Evolutionary conservation across 2,113 vertebrate genomes (phyloP), one percentile per base, ranked within the genome.

Genomic region (Lepisosteus osseus): DNA sequence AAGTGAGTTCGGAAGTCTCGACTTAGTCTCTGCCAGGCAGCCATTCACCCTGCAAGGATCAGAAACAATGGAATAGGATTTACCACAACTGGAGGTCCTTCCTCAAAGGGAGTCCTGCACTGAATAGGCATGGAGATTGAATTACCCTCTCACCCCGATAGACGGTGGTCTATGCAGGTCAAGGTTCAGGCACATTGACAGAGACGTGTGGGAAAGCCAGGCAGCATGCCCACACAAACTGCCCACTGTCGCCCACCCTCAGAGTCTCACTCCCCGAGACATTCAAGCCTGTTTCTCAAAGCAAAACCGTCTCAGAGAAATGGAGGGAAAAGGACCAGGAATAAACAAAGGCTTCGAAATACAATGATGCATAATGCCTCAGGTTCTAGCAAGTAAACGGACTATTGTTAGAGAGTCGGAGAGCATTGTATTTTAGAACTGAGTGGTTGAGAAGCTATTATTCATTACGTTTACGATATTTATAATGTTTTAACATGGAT

Each of bases 1-100:
- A 90, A 91, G 86, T 86, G 87, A 86, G 84, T 87, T 86, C 83
- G 86, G 87, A 89, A 88, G 88, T 92, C 89, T 87, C 84, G 82
- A 82, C 80, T 82, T 74, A 82, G 85, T 86, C 81, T 83, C 80
- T 77, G 83, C 83, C 78, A 75, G 85, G 88, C 79, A 74, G 88
- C 83, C 84, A 77, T 78, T 84, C 86, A 82, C 79, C 83, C 87
- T 88, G 87, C 86, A 78, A 80, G 80, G 70, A 62, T 51, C 47
- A 51, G 47, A 81, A 82, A 93, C 90, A 93, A 93, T 77, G 63
- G 56, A 67, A 54, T 81, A 80, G 82, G 79, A 80, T 72, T 75
- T 84, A 83, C 73, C 79, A 89, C 87, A 90, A 88, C 84, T 86
- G 86, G 69, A 78, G 81, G 73, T 81, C 72, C 72, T 78, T 67